A percentile compares a stretch with the other conserved stretches of the same genome.
Evolutionary conservation across 1,140 invertebrate genomes (phyloP).

Genomic region (Drosophila mayri): DNA sequence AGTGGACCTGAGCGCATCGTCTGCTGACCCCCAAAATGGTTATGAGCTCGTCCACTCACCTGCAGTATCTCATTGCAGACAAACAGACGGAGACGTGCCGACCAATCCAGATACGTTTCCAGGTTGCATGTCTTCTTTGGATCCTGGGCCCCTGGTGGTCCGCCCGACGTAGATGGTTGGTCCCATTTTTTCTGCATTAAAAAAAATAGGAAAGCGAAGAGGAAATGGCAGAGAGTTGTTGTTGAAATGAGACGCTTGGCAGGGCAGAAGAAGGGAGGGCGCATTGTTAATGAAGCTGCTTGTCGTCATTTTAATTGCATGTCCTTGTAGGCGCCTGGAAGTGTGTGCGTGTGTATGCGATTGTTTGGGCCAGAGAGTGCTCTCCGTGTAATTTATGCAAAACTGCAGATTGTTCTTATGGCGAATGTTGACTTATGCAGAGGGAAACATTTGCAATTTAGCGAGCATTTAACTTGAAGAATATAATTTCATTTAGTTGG

Average conservation of each 20-base stretch:
- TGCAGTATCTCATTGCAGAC: slow-evolving; percentile 84
- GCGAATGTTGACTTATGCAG: slow-evolving; percentile 39
- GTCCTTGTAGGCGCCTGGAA: slow-evolving; percentile 33
- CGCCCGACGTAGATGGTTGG: slow-evolving; percentile 75
- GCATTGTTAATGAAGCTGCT: slow-evolving; percentile 76
- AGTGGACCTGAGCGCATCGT: not conserved
- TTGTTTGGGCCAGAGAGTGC: slow-evolving; percentile 33
- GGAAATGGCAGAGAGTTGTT: slow-evolving; percentile 18
- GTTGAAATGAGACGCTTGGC: slow-evolving; percentile 30
- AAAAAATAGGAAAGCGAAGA: not conserved
- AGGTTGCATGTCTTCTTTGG: slow-evolving; percentile 84
- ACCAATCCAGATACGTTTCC: slow-evolving; percentile 84
- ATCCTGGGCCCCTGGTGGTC: slow-evolving; percentile 73
- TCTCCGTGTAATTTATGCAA: slow-evolving; percentile 59
- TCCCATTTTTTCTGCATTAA: slow-evolving; percentile 76
- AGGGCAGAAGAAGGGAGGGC: slow-evolving; percentile 5
- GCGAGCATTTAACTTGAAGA: slow-evolving; percentile 30
- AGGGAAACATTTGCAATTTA: slow-evolving; percentile 26
- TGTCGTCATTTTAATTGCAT: slow-evolving; percentile 77
- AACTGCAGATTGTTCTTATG: slow-evolving; percentile 43
- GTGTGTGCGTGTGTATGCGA: not conserved
- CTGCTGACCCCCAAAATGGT: slow-evolving; percentile 29
- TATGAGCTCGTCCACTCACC: slow-evolving; percentile 63
- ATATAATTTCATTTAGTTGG: slow-evolving; percentile 40
- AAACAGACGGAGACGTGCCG: slow-evolving; percentile 81